Percentiles rank a stretch among this genome's conserved stretches.
Evolutionary conservation across 2,797 vertebrate species (phyloP).

Genomic region (Peromyscus melanophrys): DNA sequence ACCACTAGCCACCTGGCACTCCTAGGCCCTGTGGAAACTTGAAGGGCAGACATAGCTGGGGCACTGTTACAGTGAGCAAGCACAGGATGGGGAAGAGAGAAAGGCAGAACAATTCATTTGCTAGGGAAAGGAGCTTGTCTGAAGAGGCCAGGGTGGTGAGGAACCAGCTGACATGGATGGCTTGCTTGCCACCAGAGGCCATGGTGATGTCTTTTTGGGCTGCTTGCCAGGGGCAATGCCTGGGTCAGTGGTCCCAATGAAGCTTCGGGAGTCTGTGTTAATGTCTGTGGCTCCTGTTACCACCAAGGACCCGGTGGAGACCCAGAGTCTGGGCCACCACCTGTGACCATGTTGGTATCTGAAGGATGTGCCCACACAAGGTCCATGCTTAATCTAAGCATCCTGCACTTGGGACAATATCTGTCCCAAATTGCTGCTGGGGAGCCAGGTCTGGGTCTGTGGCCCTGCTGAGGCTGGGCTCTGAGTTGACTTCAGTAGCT

Average conservation of each 20-base stretch:
- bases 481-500: background rate
- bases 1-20: background rate
- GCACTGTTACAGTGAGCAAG: background rate
- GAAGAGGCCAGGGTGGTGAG: background rate
- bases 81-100: background rate
- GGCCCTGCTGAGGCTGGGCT: background rate
- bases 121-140: background rate
- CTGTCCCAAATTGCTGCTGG: background rate
- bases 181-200: background rate
- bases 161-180: background rate
- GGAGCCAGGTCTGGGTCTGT: background rate
- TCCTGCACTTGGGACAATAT: background rate
- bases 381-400: background rate
- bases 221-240: background rate
- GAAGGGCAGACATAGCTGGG: background rate
- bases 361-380: background rate
- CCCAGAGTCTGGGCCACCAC: background rate
- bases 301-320: background rate
- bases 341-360: background rate
- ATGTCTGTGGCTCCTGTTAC: background rate
- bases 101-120: background rate
- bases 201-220: background rate
- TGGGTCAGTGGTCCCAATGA: background rate
- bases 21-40: background rate
- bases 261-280: background rate